Percentiles rank a stretch among this genome's conserved stretches.
Conservation (phyloP, 1,140 invertebrate species). For the Luehdorfia chinensis region DNA sequence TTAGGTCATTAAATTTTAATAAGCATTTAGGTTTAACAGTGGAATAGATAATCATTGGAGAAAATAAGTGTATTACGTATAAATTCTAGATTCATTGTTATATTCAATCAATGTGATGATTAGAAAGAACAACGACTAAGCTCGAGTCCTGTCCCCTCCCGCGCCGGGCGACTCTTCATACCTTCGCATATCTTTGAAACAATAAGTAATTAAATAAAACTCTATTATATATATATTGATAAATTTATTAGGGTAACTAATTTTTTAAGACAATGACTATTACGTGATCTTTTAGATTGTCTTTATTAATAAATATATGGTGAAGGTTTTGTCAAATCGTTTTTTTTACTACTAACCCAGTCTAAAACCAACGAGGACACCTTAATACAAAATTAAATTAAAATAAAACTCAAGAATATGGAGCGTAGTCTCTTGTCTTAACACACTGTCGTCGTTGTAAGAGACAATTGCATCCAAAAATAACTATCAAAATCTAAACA, state of each 20-base stretch:
- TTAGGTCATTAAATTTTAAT: slow-evolving; percentile 60
- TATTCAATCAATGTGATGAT: slow-evolving; percentile 68
- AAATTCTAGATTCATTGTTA: slow-evolving; percentile 68
- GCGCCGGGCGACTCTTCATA: slow-evolving; percentile 60
- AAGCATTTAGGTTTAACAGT: slow-evolving; percentile 67
- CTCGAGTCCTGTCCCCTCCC: slow-evolving; percentile 50
- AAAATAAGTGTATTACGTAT: slow-evolving; percentile 62
- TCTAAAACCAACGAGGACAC: too few relatives aligned
- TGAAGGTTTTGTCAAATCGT: slow-evolving; percentile 74
- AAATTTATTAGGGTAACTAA: slow-evolving; percentile 76
- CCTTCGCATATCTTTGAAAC: slow-evolving; percentile 76
- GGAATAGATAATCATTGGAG: slow-evolving; percentile 57
- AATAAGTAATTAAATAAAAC: slow-evolving; percentile 75
- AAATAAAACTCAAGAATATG: too few relatives aligned
- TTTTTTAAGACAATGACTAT: slow-evolving; percentile 76
- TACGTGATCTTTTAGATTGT: slow-evolving; percentile 77
- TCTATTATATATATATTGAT: slow-evolving; percentile 73
- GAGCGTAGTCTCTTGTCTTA: too few relatives aligned
- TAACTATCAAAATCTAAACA: too few relatives aligned
- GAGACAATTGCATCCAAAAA: too few relatives aligned
- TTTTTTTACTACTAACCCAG: slow-evolving; percentile 47
- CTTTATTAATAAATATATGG: slow-evolving; percentile 78
- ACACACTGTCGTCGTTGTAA: too few relatives aligned
- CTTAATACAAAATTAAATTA: too few relatives aligned
- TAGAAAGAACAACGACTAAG: slow-evolving; percentile 67